Percentiles rank a stretch among this genome's conserved stretches.
phyloP scores from a whole-genome alignment of 2,113 vertebrate species.

The Scomber colias region DNA sequence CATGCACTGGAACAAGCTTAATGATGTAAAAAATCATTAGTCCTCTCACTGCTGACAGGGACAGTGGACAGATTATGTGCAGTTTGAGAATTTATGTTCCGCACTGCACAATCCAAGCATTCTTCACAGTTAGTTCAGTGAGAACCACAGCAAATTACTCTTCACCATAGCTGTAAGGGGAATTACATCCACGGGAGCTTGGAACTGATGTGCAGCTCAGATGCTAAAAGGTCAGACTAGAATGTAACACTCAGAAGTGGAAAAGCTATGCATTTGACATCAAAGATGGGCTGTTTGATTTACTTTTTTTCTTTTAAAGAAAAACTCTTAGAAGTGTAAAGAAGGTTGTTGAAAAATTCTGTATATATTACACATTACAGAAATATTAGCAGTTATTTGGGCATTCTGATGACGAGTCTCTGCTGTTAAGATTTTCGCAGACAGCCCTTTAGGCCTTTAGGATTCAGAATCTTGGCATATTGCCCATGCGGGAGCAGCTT shows the following conservation, averaged over 20 bases:
- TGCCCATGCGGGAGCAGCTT: slow-evolving; percentile 58
- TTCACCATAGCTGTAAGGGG: slow-evolving; percentile 35
- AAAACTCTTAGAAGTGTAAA: neutral
- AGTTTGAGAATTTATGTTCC: slow-evolving; percentile 55
- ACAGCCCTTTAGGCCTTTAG: slow-evolving; percentile 42
- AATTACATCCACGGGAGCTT: slow-evolving; percentile 41
- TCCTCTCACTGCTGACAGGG: slow-evolving; percentile 27
- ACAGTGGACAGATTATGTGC: slow-evolving; percentile 51
- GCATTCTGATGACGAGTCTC: neutral
- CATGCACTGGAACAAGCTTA: slow-evolving; percentile 32
- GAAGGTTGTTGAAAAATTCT: neutral
- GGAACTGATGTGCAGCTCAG: slow-evolving; percentile 32
- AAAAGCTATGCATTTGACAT: neutral
- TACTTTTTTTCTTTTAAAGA: neutral
- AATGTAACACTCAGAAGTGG: slow-evolving; percentile 4
- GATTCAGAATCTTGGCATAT: slow-evolving; percentile 49
- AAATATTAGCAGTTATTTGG: slow-evolving; percentile 9
- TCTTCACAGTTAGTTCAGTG: slow-evolving; percentile 46
- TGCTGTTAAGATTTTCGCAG: slow-evolving; percentile 40
- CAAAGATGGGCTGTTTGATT: neutral
- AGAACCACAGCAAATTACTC: slow-evolving; percentile 62
- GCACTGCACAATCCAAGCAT: slow-evolving; percentile 41
- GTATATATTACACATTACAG: neutral
- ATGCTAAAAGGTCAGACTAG: slow-evolving; percentile 39
- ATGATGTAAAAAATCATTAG: slow-evolving; percentile 48